Base-by-base conservation (phyloP, 2,888 invertebrate species). In the Tolmerus cingulatus region DNA sequence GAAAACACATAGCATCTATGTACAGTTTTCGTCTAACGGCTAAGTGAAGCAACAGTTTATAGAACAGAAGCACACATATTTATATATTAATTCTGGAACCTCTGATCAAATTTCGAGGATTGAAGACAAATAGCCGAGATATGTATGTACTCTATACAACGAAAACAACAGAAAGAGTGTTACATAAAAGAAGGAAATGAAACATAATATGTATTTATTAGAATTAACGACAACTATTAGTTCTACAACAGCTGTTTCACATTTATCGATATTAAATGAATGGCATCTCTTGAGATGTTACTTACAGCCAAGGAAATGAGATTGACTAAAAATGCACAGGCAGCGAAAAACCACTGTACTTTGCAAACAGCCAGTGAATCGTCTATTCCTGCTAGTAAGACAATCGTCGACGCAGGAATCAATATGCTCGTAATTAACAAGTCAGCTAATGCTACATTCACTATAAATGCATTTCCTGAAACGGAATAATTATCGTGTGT, bases 391-490 rank as follows among this genome's bases (percentile, higher is more conserved):
- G 96, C 95, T 19, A 96, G 92, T 55, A 96, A 94, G 0, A 96
- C 95, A 5, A 96, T 95, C 0, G 95, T 95, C 0, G 95, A 95
- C 0, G 95, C 94, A 0, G 96, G 96, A 89, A 96, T 94, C 57
- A 96, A 95, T 14, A 95, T 91, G 0, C 95, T 94, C 0, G 96
- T 95, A 12, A 96, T 94, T 23, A 96, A 91, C 79, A 96, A 92
- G 90, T 97, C 97, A 0, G 96, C 95, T 86, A 96, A 90, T 0
- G 96, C 96, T 34, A 95, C 94, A 92, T 95, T 95, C 88, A 95
- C 95, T 89, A 96, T 92, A 91, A 95, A 95, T 40, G 95, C 94
- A 91, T 96, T 96, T 82, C 95, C 96, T 95, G 93, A 88, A 90
- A 90, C 88, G 88, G 78, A 89, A 89, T 89, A 88, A 82, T 89